Percentiles rank a stretch among this genome's conserved stretches.
Evolutionary conservation across 64 coral and sea anemone species (phyloP).

Genomic region (Montipora capricornis): DNA sequence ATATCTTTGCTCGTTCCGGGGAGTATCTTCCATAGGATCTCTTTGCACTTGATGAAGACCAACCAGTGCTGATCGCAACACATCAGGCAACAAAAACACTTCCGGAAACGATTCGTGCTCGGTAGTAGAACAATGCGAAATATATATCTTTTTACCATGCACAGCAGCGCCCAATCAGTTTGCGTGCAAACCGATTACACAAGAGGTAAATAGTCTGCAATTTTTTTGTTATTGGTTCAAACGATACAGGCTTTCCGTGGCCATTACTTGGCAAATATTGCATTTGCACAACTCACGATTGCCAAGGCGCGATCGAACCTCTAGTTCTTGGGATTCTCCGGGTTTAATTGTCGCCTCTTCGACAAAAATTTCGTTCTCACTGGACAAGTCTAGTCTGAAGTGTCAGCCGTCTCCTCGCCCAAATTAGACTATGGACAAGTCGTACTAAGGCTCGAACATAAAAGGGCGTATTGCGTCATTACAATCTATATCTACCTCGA

Average conservation of each 20-base stretch:
- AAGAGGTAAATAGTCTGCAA: too few relatives aligned
- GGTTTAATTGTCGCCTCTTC: background rate
- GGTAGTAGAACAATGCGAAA: background rate
- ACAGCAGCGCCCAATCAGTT: background rate
- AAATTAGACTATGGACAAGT: background rate
- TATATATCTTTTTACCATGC: background rate
- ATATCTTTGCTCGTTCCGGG: background rate
- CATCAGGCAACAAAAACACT: background rate
- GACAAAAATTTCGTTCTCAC: background rate
- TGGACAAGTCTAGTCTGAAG: background rate
- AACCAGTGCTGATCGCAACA: background rate
- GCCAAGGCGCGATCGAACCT: background rate
- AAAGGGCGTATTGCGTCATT: background rate
- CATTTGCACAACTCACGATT: background rate
- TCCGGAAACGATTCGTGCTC: background rate
- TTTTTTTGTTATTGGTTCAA: background rate
- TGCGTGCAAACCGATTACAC: background rate
- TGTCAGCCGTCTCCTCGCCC: too few relatives aligned
- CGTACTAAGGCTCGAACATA: conserved; percentile 1
- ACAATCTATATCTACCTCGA: background rate
- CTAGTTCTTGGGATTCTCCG: background rate
- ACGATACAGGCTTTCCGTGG: background rate
- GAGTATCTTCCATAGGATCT: background rate
- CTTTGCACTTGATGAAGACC: background rate
- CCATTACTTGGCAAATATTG: background rate